A percentile compares a stretch with the other conserved stretches of the same genome.
Evolutionary conservation across 30 jellyfish, hydroid and myxozoan species (phyloP).

Genomic region (Rhopilema esculentum): DNA sequence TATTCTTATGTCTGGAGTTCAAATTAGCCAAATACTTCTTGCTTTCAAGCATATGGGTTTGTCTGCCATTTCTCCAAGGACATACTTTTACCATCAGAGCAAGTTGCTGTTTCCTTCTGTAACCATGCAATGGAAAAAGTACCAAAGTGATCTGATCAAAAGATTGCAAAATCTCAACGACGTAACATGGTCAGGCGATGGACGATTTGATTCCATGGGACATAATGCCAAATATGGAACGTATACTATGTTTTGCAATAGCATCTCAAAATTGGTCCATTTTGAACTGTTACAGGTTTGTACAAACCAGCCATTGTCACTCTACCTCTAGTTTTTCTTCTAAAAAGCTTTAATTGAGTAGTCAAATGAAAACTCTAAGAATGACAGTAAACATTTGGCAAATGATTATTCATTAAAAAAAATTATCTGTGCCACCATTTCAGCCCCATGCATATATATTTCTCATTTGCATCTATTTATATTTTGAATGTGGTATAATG

Average conservation of each 20-base stretch:
- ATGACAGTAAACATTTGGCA: neutral
- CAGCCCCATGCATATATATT: neutral
- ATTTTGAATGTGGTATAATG: too few relatives aligned
- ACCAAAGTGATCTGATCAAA: neutral
- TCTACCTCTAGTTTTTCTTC: neutral
- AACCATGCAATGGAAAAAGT: neutral
- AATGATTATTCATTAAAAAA: neutral
- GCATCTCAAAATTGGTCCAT: neutral
- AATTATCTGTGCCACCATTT: neutral
- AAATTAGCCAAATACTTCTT: constrained; percentile 31
- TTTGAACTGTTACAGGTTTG: neutral
- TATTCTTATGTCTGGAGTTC: constrained; percentile 1
- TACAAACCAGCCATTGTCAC: neutral
- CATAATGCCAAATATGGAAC: neutral
- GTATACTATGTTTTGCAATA: neutral
- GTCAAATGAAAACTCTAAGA: neutral
- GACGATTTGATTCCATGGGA: neutral
- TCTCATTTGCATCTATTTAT: too few relatives aligned
- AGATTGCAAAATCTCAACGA: neutral
- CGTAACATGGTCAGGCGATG: neutral
- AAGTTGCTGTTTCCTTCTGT: neutral
- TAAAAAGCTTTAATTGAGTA: neutral
- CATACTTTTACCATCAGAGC: constrained; percentile 6
- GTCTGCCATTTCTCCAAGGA: constrained; percentile 15
- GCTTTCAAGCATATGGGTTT: constrained; percentile 48